phyloP scores from a whole-genome alignment of 2,797 vertebrate genomes.

The Selene dorsalis region DNA sequence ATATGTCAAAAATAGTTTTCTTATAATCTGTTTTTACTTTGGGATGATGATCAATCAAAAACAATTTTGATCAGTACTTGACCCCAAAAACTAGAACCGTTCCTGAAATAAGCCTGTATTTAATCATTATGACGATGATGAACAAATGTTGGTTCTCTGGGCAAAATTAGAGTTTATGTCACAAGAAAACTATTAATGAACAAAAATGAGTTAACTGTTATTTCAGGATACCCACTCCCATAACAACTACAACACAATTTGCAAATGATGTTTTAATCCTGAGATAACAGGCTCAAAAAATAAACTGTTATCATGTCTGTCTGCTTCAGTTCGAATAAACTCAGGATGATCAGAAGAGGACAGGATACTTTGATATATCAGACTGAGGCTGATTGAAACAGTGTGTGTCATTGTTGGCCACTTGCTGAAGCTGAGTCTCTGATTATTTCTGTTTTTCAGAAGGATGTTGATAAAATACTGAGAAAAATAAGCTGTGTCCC shows the following conservation, averaged over 20 bases:
- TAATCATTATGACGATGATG: background rate
- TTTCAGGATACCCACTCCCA: background rate
- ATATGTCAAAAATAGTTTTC: constrained; percentile 11
- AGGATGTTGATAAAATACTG: background rate
- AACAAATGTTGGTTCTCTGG: background rate
- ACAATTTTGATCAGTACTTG: background rate
- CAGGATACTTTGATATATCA: background rate
- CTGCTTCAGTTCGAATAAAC: background rate
- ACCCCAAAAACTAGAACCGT: background rate
- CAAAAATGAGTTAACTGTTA: background rate
- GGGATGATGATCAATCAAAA: background rate
- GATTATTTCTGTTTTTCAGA: too few species aligned
- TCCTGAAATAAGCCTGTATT: constrained; percentile 7
- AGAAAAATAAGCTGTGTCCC: constrained; percentile 6
- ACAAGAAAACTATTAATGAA: constrained; percentile 12
- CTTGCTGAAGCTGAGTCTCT: too few species aligned
- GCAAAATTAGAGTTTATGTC: background rate
- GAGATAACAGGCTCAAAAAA: constrained; percentile 22
- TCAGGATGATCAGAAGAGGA: background rate
- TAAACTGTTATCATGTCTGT: background rate
- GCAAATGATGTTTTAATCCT: constrained; percentile 12
- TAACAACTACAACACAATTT: background rate
- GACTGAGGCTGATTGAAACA: constrained; percentile 1
- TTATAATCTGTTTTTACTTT: constrained; percentile 26
- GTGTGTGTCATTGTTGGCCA: background rate